Percentiles rank a stretch among this genome's conserved stretches.
Conservation (phyloP, 2,797 vertebrate genomes). For the Echiichthys vipera region DNA sequence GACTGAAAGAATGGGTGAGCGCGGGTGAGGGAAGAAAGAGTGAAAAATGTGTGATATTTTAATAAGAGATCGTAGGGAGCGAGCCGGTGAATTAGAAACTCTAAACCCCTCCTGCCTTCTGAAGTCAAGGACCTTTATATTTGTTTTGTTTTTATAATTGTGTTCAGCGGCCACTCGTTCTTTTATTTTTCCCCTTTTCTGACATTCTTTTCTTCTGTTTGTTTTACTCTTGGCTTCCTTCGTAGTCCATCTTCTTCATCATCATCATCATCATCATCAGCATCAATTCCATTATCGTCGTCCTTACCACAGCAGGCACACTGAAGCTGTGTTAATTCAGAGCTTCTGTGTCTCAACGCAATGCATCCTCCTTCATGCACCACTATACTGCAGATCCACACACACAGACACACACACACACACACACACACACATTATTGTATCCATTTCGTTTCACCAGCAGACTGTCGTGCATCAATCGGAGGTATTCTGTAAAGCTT, state of each 20-base stretch:
- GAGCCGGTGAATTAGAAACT: slow-evolving; percentile 71
- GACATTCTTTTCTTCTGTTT: slow-evolving; percentile 43
- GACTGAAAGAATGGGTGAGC: slow-evolving; percentile 20
- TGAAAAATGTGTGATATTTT: slow-evolving; percentile 79
- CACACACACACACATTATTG: slow-evolving; percentile 8
- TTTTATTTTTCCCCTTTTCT: slow-evolving; percentile 39
- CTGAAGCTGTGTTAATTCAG: slow-evolving; percentile 60
- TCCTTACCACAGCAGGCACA: slow-evolving; percentile 46
- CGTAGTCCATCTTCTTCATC: slow-evolving; percentile 45
- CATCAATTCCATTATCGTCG: slow-evolving; percentile 31
- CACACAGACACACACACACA: slow-evolving; percentile 15
- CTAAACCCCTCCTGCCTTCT: slow-evolving; percentile 80
- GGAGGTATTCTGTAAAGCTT: slow-evolving; percentile 42
- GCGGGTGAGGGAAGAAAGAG: slow-evolving; percentile 29
- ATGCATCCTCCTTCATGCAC: slow-evolving; percentile 37
- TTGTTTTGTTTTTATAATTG: slow-evolving; percentile 35
- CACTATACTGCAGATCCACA: slow-evolving; percentile 28
- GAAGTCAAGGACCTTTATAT: slow-evolving; percentile 75
- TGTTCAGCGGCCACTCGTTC: slow-evolving; percentile 49
- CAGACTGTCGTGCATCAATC: slow-evolving; percentile 50
- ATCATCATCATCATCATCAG: slow-evolving; percentile 1
- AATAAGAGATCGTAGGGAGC: slow-evolving; percentile 73
- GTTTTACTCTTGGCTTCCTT: slow-evolving; percentile 67
- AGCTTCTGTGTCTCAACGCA: slow-evolving; percentile 66
- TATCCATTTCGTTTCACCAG: slow-evolving; percentile 64